A percentile compares a stretch with the other conserved stretches of the same genome.
These are phyloP conservation scores for Morinoia aosen DNA, from an alignment of 2,888 invertebrate genomes.

Conservation along the genomic window DNA sequence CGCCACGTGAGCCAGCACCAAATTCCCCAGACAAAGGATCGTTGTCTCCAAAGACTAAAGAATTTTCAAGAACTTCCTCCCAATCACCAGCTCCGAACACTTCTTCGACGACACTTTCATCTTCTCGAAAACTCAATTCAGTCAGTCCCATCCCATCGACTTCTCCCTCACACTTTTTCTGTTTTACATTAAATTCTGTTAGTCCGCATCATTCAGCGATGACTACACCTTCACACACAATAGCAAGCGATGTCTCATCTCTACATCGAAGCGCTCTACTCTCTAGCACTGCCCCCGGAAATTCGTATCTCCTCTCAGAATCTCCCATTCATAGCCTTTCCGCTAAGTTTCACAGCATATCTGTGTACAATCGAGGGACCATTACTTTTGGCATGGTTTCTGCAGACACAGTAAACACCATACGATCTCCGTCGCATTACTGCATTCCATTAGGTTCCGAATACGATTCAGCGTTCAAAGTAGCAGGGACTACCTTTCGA, in stretches of 20 bases:
- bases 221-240: conserved; percentile 25
- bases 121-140: conserved; percentile 23
- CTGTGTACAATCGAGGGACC: background rate
- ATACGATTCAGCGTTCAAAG: background rate
- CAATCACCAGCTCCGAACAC: background rate
- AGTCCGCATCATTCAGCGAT: conserved; percentile 27
- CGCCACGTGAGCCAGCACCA: background rate
- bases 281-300: background rate
- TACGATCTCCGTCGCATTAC: conserved; percentile 1
- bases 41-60: background rate
- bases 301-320: background rate
- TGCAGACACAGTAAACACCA: background rate
- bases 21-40: background rate
- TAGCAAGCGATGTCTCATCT: background rate
- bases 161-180: conserved; percentile 35
- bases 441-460: background rate
- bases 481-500: background rate
- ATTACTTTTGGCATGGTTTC: background rate
- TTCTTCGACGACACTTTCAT: conserved; percentile 20
- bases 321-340: background rate
- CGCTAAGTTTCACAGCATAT: background rate
- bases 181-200: conserved; percentile 18
- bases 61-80: background rate
- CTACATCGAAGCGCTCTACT: conserved; percentile 18
- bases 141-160: conserved; percentile 33